These are phyloP conservation scores for Drosophila falleni DNA, from an alignment of 2,888 invertebrate species.

Conservation along the genomic window DNA sequence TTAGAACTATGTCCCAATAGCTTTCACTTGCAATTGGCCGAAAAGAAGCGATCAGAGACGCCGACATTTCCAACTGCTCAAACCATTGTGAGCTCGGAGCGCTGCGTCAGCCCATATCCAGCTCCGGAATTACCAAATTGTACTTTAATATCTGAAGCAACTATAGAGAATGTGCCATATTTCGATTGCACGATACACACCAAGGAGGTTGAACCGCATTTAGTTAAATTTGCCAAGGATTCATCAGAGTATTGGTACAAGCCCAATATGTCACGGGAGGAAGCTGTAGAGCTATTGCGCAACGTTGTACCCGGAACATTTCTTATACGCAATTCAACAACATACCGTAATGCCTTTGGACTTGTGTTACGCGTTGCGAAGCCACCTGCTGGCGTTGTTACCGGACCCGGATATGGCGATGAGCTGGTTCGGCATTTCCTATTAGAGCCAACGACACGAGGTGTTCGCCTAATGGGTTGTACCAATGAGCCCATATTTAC, in stretches of 20 bases:
- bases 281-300: slow-evolving; percentile 95
- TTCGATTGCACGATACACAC: slow-evolving; percentile 86
- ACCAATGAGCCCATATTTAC: slow-evolving; percentile 98
- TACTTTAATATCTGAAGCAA: not conserved
- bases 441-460: slow-evolving; percentile 98
- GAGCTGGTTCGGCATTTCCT: slow-evolving; percentile 98
- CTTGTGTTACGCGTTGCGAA: slow-evolving; percentile 96
- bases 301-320: slow-evolving; percentile 96
- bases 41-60: slow-evolving; percentile 90
- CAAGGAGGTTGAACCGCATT: slow-evolving; percentile 94
- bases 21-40: slow-evolving; percentile 30
- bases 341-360: slow-evolving; percentile 92
- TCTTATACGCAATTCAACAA: slow-evolving; percentile 96
- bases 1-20: slow-evolving; percentile 8
- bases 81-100: slow-evolving; percentile 89
- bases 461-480: slow-evolving; percentile 97
- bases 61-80: slow-evolving; percentile 96
- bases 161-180: not conserved
- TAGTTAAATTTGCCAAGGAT: slow-evolving; percentile 94
- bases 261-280: slow-evolving; percentile 96
- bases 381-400: slow-evolving; percentile 90
- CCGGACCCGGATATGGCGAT: slow-evolving; percentile 87
- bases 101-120: slow-evolving; percentile 84
- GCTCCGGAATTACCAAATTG: not conserved
- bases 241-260: slow-evolving; percentile 99